phyloP scores from a whole-genome alignment of 1,140 invertebrate genomes.

The Sycophaga agraensis region DNA sequence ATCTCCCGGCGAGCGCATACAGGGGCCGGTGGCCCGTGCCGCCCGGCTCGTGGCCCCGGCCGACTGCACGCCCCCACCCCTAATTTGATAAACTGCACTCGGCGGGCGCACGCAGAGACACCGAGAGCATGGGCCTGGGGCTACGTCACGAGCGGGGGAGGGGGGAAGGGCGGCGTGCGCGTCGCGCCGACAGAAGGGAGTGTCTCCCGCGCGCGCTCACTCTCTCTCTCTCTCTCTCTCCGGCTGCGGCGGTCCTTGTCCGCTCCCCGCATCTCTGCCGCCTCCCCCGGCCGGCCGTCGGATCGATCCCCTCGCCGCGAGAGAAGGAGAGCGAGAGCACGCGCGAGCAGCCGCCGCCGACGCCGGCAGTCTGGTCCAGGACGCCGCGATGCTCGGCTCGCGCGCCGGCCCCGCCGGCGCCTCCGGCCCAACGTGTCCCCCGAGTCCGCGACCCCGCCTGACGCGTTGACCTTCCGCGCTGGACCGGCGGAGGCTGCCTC shows the following conservation, averaged over 20 bases:
- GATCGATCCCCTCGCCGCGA: slow-evolving; percentile 41
- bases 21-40: no score
- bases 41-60: background rate
- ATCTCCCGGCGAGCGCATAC: no score
- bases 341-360: background rate
- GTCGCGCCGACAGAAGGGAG: slow-evolving; percentile 14
- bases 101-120: no score
- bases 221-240: background rate
- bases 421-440: no score
- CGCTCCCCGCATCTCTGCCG: background rate
- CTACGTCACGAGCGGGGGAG: no score
- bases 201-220: background rate
- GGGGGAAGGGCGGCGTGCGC: no score
- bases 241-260: background rate
- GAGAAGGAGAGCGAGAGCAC: background rate
- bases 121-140: no score
- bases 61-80: no score
- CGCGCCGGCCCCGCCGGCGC: background rate
- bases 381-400: slow-evolving; percentile 39
- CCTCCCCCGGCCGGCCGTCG: background rate
- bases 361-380: slow-evolving; percentile 47
- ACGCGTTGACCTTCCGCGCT: no score
- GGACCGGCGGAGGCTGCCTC: no score
- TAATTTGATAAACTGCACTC: no score
- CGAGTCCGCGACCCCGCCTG: no score